Conservation (phyloP, 2,113 vertebrate genomes). For the Agelaius phoeniceus region DNA sequence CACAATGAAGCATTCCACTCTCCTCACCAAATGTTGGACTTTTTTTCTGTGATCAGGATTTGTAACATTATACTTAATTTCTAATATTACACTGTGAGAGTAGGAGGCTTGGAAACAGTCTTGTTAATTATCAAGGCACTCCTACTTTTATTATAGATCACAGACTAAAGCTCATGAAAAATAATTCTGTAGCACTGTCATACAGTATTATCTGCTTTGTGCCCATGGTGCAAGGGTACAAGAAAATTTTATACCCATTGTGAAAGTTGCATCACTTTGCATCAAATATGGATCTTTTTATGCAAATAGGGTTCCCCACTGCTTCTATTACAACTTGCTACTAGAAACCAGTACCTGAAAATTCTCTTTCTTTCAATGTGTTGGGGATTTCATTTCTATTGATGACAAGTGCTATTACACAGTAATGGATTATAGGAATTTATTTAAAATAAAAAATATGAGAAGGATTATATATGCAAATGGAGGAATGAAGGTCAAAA, state of each 20-base stretch:
- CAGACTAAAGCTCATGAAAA: conserved; percentile 11
- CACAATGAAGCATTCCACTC: not conserved
- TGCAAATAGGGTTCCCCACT: conserved; percentile 47
- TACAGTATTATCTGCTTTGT: conserved; percentile 13
- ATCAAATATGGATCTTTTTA: conserved; percentile 42
- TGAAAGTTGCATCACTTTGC: conserved; percentile 13
- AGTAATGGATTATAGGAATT: conserved; percentile 48
- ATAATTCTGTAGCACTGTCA: not conserved
- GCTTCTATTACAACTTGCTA: conserved; percentile 49
- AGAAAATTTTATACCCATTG: not conserved
- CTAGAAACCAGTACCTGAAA: conserved; percentile 31
- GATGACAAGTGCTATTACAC: conserved; percentile 54
- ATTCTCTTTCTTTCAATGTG: conserved; percentile 22
- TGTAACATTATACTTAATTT: not conserved
- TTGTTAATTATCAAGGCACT: conserved; percentile 17
- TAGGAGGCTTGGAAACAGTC: not conserved
- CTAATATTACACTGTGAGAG: not conserved
- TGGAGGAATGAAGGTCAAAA: not conserved
- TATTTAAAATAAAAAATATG: conserved; percentile 33
- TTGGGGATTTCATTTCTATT: conserved; percentile 50
- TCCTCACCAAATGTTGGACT: not conserved
- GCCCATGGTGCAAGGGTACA: not conserved
- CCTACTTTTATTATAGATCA: not conserved
- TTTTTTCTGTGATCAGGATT: not conserved
- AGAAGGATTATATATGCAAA: conserved; percentile 54